Evolutionary conservation across 2,888 invertebrate genomes (phyloP), one percentile per base, ranked within the genome.

Genomic region (Pterostichus niger): DNA sequence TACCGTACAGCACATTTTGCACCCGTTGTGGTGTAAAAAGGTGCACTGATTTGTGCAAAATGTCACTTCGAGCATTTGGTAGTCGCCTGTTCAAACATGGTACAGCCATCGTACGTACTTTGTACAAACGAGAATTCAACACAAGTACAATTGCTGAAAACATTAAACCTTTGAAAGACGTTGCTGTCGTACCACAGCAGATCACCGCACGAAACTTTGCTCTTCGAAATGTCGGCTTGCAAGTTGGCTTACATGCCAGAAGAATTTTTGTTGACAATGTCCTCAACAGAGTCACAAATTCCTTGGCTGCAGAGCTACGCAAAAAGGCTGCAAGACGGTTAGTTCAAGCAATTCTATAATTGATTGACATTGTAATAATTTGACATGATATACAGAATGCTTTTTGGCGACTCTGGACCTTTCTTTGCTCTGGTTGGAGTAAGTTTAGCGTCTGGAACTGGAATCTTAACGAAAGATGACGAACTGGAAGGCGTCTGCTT

Each of bases 401-500:
- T 94, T 56, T 93, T 92, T 88, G 95, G 95, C 0, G 94, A 95
- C 88, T 93, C 95, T 0, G 93, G 92, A 7, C 95, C 95, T 5
- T 94, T 95, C 86, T 94, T 95, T 87, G 95, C 95, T 6, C 88
- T 95, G 15, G 94, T 95, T 83, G 94, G 95, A 6, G 93, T 95
- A 0, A 94, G 94, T 82, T 89, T 95, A 85, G 95, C 95, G 9
- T 94, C 95, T 6, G 95, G 95, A 3, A 93, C 93, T 71, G 95
- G 95, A 15, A 93, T 95, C 84, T 88, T 96, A 33, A 95, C 95
- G 0, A 94, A 94, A 87, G 94, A 95, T 86, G 95, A 95, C 88
- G 95, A 96, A 90, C 88, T 95, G 40, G 95, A 96, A 89, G 94
- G 94, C 56, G 92, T 96, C 52, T 96, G 95, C 87, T 94, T 93